Base-by-base conservation (phyloP, 2,113 vertebrate species). In the Oreamnos americanus region DNA sequence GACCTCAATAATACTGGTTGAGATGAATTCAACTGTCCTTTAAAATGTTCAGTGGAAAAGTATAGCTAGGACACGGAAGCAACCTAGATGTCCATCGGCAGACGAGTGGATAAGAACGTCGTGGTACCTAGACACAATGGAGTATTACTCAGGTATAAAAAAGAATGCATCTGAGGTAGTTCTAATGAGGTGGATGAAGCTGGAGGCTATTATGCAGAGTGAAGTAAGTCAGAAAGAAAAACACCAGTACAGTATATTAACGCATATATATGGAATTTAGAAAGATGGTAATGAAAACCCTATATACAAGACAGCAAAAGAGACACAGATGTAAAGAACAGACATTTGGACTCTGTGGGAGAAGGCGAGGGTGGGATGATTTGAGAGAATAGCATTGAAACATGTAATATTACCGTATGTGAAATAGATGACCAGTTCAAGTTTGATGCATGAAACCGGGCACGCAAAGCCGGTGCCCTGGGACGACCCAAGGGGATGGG, bases 71-170 rank as follows among this genome's bases (percentile, higher is more conserved):
- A 71, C n/a, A 1, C 1, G 9, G 67, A 71, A 12, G n/a, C n/a
- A 71, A 12, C 9, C n/a, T 71, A 12, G n/a, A 23, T 71, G n/a
- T 6, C 19, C 67, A 3, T 39, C 0, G 0, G 10, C 67, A 39
- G 67, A 39, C 0, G 1, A 71, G 12, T 23, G 67, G 19, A 23
- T 71, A 12, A 71, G 10, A 39, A 71, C 0, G 0, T 71, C 0
- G 0, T 71, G 67, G 67, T 39, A 6, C 19, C 12, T 39, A 71
- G 3, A 71, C 10, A 36, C 67, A 39, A 12, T 13, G 67, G 67
- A 71, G 21, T 71, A 39, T 23, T 71, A 23, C 33, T 71, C 19
- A 71, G n/a, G n/a, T 23, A 71, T 71, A 12, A 39, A 71, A 71
- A 71, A 39, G 67, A 71, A 71, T 39, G 67, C 19, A 71, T 39